Conservation (phyloP, 1,140 invertebrate species). For the Colletes latitarsis region DNA sequence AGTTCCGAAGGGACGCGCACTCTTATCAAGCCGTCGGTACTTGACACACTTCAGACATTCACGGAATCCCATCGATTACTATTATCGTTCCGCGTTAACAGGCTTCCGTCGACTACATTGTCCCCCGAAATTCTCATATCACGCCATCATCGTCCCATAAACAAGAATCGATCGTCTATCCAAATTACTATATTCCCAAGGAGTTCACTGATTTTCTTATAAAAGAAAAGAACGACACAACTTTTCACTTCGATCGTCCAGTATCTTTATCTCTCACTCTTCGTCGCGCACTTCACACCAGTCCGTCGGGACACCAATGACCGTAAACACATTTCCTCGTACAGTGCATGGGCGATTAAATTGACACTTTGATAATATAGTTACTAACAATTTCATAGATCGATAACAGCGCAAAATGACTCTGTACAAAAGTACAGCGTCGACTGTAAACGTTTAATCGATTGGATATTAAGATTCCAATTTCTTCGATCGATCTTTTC, state of each 20-base stretch:
- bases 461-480: background rate
- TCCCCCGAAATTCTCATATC: background rate
- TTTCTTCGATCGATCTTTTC: too few relatives aligned
- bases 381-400: background rate
- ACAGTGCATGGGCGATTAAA: background rate
- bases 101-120: background rate
- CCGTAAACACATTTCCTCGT: background rate
- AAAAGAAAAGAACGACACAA: background rate
- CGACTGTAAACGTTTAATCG: background rate
- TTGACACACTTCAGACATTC: conserved; percentile 59
- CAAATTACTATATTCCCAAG: background rate
- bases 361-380: background rate
- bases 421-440: too few relatives aligned
- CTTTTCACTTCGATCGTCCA: background rate
- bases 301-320: background rate
- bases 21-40: conserved; percentile 61
- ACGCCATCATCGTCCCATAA: background rate
- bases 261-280: background rate
- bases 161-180: too few relatives aligned
- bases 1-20: conserved; percentile 47
- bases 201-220: background rate
- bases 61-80: conserved; percentile 42
- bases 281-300: conserved; percentile 11
- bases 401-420: background rate
- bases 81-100: background rate